A percentile compares a stretch with the other conserved stretches of the same genome.
phyloP scores from a whole-genome alignment of 2,888 invertebrate genomes.

The Ernsta delagoae region DNA sequence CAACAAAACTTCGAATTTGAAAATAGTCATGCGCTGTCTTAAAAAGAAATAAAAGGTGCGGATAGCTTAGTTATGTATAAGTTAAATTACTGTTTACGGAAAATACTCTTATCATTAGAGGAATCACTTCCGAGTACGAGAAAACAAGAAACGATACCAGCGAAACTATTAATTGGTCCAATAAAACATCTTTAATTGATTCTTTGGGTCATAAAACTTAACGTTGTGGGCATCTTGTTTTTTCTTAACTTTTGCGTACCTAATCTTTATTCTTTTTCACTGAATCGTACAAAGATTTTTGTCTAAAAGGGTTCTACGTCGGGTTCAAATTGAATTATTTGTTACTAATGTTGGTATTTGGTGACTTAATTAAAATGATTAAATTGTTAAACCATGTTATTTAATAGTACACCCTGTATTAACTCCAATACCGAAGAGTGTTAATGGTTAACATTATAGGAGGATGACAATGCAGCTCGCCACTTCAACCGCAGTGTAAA shows the following conservation, averaged over 20 bases:
- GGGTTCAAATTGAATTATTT: no score
- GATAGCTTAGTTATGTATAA: no score
- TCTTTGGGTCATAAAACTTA: constrained; percentile 1
- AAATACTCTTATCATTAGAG: constrained; percentile 17
- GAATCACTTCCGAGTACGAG: constrained; percentile 20
- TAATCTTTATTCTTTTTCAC: neutral
- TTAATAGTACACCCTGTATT: no score
- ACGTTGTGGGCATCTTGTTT: neutral
- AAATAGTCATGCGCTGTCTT: no score
- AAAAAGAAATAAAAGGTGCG: no score
- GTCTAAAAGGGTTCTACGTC: no score
- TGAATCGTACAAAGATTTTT: neutral
- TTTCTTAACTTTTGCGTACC: neutral
- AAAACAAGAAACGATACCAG: constrained; percentile 20
- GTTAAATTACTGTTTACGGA: constrained; percentile 1
- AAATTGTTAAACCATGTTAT: no score
- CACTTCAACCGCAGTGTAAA: neutral
- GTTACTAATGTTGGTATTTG: no score
- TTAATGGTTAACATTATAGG: neutral
- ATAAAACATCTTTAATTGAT: constrained; percentile 22
- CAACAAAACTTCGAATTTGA: no score
- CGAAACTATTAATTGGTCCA: constrained; percentile 25
- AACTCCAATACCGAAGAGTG: no score
- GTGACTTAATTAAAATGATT: no score
- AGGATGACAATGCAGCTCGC: neutral